Evolutionary conservation across 2,113 vertebrate species (phyloP), one percentile per base, ranked within the genome.

Genomic region (Picathartes gymnocephalus): DNA sequence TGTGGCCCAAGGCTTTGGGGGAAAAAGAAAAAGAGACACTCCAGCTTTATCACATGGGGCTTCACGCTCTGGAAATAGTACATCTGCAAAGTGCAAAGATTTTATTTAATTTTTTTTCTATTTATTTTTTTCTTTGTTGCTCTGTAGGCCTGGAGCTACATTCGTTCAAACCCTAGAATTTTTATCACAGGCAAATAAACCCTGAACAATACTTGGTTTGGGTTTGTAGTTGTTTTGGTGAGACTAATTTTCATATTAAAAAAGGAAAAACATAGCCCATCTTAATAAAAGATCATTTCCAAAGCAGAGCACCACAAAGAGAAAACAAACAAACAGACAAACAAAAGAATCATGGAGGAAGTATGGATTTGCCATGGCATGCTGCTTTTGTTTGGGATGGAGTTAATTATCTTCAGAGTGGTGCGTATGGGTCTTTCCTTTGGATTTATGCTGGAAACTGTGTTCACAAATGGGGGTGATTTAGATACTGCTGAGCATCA

Each of bases 321-420:
- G 20, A 50, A 84, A 84, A 15, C 10, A 81, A 58, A 2, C 5
- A 66, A 65, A 57, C 10, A 37, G 27, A 35, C 5, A 37, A 44
- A 37, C 0, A 17, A 44, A 21, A 0, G 0, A 60, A 44, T 12
- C 10, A 24, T 4, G 61, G 28, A 37, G 1, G 25, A 79, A 66
- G 7, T 3, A 28, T 24, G 23, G 11, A 44, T 78, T 81, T 85
- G 12, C 20, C 18, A 18, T 21, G 13, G 21, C 2, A 4, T 23
- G 18, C 10, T 47, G 47, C 6, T 47, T 61, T 82, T 47, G 3
- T 11, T 31, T 35, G 21, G 54, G 14, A 17, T 61, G 28, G 40
- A 69, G 27, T 28, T 44, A 15, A 54, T 76, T 47, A 40, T 10
- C 25, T 47, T 60, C 47, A 40, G 19, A 31, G 47, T 7, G 12